These are phyloP conservation scores for Anas capensis DNA, from an alignment of 2,797 vertebrate species.

Conservation along the genomic window DNA sequence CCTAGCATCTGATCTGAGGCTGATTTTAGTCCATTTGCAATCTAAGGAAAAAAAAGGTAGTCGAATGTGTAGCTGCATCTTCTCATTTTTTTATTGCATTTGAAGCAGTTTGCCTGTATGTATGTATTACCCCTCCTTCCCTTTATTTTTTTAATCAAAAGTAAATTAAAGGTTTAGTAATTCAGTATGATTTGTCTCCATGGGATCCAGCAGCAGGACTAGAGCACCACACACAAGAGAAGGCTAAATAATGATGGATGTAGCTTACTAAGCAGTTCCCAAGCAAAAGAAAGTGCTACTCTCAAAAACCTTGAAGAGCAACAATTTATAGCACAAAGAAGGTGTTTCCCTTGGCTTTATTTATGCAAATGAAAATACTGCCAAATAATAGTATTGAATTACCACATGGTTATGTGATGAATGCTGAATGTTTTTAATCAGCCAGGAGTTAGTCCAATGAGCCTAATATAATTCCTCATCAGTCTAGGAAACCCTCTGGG, in stretches of 20 bases:
- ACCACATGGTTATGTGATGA: constrained; percentile 21
- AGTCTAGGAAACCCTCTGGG: not conserved
- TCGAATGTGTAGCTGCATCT: not conserved
- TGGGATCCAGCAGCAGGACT: constrained; percentile 52
- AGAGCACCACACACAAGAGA: not conserved
- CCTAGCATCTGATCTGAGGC: fast-evolving
- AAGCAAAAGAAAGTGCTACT: constrained; percentile 36
- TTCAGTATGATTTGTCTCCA: constrained; percentile 52
- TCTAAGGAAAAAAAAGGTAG: not conserved
- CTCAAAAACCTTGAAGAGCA: constrained; percentile 46
- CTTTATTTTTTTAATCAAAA: constrained; percentile 39
- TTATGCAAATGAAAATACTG: constrained; percentile 54
- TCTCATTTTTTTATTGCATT: not conserved
- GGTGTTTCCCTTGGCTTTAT: constrained; percentile 50
- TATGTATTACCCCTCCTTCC: not conserved
- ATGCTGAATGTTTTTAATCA: constrained; percentile 49
- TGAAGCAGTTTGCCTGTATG: not conserved
- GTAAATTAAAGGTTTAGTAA: constrained; percentile 65
- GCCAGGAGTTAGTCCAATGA: constrained; percentile 4
- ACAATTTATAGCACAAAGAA: constrained; percentile 7
- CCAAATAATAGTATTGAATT: constrained; percentile 49
- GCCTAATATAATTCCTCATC: constrained; percentile 35
- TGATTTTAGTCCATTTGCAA: not conserved
- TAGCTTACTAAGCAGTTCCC: constrained; percentile 51
- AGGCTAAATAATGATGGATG: constrained; percentile 47